A percentile compares a stretch with the other conserved stretches of the same genome.
Conservation (phyloP, 2,888 invertebrate genomes). For the Parnassius apollo region DNA sequence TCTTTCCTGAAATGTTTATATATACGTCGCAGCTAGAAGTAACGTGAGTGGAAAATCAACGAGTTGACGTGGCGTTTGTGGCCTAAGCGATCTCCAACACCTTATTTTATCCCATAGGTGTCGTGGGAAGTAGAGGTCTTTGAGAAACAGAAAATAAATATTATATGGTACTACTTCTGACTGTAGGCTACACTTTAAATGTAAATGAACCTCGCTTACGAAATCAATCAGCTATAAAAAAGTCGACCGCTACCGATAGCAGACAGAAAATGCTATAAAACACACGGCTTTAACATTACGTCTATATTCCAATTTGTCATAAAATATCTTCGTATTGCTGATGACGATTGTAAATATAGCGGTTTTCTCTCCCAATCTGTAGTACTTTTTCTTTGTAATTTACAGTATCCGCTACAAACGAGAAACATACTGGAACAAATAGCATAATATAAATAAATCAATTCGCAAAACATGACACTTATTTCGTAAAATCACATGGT, state of each 20-base stretch:
- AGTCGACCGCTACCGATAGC: not conserved
- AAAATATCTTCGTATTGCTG: conserved; percentile 11
- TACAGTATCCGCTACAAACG: not conserved
- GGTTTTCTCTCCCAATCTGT: not conserved
- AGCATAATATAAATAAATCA: not conserved
- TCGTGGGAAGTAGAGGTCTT: too few species aligned
- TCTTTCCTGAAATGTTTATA: conserved; percentile 9
- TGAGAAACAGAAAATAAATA: too few species aligned
- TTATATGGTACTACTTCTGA: too few species aligned
- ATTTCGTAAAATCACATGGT: too few species aligned
- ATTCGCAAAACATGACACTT: not conserved
- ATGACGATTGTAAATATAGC: not conserved
- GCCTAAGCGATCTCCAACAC: too few species aligned
- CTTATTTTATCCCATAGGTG: too few species aligned
- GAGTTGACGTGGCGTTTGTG: too few species aligned
- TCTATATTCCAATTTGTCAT: conserved; percentile 15
- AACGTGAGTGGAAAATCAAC: too few species aligned
- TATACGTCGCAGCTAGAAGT: not conserved
- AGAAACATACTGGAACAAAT: not conserved
- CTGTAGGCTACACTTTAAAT: too few species aligned
- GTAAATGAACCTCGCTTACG: not conserved
- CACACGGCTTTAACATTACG: conserved; percentile 11
- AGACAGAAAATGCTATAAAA: conserved; percentile 17
- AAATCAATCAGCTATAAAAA: conserved; percentile 23
- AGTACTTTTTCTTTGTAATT: conserved; percentile 7